Conservation (phyloP, 1,140 invertebrate species). For the Drosophila lini region DNA sequence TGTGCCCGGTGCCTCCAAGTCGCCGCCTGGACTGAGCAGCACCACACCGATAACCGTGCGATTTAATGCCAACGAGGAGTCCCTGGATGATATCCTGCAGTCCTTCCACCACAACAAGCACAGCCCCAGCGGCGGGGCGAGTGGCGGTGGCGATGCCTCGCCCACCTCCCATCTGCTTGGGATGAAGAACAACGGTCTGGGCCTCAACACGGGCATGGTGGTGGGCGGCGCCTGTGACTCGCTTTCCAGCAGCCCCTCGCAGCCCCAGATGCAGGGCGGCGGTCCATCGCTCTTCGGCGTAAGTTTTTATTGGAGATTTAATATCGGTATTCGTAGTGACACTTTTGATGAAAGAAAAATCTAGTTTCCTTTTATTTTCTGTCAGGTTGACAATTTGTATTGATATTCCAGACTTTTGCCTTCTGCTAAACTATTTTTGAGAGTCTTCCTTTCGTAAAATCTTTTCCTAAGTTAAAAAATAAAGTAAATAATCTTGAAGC, state of each 20-base stretch:
- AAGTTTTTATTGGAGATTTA: constrained; percentile 32
- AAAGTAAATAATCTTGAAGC: not conserved
- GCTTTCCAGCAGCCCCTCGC: constrained; percentile 77
- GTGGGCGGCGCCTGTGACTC: constrained; percentile 69
- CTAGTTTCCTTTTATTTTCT: too few species aligned
- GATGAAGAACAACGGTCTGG: constrained; percentile 71
- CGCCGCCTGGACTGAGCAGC: constrained; percentile 63
- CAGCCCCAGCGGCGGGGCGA: constrained; percentile 60
- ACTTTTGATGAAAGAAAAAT: too few species aligned
- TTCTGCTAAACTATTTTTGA: too few species aligned
- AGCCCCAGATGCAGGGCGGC: constrained; percentile 57
- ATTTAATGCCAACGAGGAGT: constrained; percentile 83
- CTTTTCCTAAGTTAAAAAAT: not conserved
- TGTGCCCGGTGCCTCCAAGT: constrained; percentile 37
- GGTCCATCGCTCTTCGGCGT: constrained; percentile 58
- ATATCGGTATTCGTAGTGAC: too few species aligned
- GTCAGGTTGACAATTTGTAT: too few species aligned
- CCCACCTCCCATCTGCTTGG: constrained; percentile 61
- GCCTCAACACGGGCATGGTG: constrained; percentile 43
- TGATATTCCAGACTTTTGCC: too few species aligned
- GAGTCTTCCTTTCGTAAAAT: too few species aligned
- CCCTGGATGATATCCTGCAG: constrained; percentile 79
- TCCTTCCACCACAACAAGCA: constrained; percentile 74
- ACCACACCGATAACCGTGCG: constrained; percentile 79
- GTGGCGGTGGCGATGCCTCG: constrained; percentile 62